Evolutionary conservation across 2,113 vertebrate genomes (phyloP).

Genomic region (Andinoacara biseriatus): DNA sequence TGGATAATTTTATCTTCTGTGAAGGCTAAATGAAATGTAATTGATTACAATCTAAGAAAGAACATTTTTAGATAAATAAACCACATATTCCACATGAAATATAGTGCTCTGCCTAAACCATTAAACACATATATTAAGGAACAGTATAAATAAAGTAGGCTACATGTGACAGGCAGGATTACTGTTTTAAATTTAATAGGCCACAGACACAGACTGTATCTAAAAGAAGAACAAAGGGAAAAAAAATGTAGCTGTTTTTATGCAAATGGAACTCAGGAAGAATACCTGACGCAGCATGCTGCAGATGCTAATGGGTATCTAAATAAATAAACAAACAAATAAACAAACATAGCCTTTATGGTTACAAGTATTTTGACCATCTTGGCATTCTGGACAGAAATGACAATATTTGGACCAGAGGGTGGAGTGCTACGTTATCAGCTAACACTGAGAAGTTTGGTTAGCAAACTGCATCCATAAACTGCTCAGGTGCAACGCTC

Average conservation of each 20-base stretch:
- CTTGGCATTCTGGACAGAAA: neutral
- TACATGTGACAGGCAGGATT: no score
- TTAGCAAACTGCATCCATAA: neutral
- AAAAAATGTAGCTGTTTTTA: no score
- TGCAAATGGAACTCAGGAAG: no score
- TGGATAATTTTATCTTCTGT: constrained; percentile 22
- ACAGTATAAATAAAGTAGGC: neutral
- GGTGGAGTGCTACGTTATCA: neutral
- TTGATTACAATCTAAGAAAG: neutral
- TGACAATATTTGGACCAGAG: neutral
- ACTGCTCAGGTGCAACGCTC: neutral
- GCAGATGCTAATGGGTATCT: no score
- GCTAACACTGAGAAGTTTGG: neutral
- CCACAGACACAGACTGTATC: no score
- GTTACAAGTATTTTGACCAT: neutral
- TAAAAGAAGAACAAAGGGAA: no score
- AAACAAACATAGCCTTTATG: no score
- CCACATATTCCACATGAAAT: neutral
- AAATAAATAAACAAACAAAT: no score
- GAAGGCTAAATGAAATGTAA: neutral
- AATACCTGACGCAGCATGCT: no score
- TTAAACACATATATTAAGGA: neutral
- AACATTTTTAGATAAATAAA: neutral
- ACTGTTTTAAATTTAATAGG: no score
- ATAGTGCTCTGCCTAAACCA: neutral